Conservation (phyloP, 2,888 invertebrate species). For the Acleris holmiana region DNA sequence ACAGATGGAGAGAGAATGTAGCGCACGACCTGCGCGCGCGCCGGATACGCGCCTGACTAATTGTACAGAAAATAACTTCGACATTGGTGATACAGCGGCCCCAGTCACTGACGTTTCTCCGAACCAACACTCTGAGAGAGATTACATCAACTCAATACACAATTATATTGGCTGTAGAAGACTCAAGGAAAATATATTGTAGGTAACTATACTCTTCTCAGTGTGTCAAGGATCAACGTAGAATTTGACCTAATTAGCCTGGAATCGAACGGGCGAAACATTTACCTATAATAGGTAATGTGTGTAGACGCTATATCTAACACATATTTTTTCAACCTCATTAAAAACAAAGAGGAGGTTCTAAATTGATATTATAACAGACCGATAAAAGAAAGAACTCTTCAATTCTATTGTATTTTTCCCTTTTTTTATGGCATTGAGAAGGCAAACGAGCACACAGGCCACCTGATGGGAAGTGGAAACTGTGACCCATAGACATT, state of each 20-base stretch:
- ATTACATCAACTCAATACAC: slow-evolving; percentile 20
- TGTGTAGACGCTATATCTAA: no score
- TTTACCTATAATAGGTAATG: no score
- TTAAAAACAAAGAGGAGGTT: no score
- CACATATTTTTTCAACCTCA: no score
- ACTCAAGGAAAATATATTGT: neutral
- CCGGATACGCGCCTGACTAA: slow-evolving; percentile 83
- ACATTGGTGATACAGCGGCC: slow-evolving; percentile 76
- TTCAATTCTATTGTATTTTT: no score
- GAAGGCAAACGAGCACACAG: no score
- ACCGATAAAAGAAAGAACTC: no score
- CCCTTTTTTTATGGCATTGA: no score
- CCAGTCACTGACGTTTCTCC: slow-evolving; percentile 75
- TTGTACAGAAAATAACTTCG: slow-evolving; percentile 83
- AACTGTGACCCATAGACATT: no score
- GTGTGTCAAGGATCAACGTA: slow-evolving; percentile 4
- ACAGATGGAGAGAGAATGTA: slow-evolving; percentile 44
- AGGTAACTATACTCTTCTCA: neutral
- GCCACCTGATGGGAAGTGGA: no score
- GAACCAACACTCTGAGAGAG: slow-evolving; percentile 64
- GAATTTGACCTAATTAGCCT: slow-evolving; percentile 6
- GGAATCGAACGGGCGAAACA: neutral
- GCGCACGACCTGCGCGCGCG: slow-evolving; percentile 66
- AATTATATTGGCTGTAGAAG: slow-evolving; percentile 22
- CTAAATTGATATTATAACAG: no score